Base-by-base conservation (phyloP, 2,113 vertebrate species). In the Martes martes region DNA sequence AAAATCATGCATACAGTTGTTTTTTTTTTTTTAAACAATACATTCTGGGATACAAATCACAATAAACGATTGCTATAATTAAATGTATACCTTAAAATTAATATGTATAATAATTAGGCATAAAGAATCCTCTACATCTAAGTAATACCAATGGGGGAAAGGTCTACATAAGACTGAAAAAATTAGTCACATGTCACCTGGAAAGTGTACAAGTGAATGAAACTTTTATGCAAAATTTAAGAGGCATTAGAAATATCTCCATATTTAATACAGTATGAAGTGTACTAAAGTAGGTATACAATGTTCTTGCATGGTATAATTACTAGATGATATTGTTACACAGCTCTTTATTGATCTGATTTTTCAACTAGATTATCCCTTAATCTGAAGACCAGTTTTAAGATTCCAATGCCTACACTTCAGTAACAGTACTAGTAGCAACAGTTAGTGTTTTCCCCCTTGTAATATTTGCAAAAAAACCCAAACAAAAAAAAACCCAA, bases 21-120 rank as follows among this genome's bases (percentile, higher is more conserved):
- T 2, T 39, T 52, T 57, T 97, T 88, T 97, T 88, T 92, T 52
- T 45, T 78, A 73, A 92, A 97, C 97, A 98, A 98, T 93, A 98
- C 86, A 97, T 85, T 97, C 94, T 89, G 96, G 73, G 98, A 98
- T 98, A 97, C 89, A 98, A 98, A 98, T 92, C 98, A 97, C 47
- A 98, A 96, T 65, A 95, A 95, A 88, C 78, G 94, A 91, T 86
- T 96, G 95, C 92, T 96, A 95, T 91, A 97, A 94, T 95, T 96
- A 97, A 97, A 98, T 91, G 71, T 95, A 96, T 91, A 88, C 71
- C 57, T 95, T 98, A 98, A 97, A 97, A 96, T 94, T 96, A 97
- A 89, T 93, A 96, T 98, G 95, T 96, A 95, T 97, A 98, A 97
- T 95, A 63, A 24, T 97, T 98, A 98, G 89, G 97, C 94, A 97